Evolutionary conservation across 1,140 invertebrate genomes (phyloP), one percentile per base, ranked within the genome.

Genomic region (Papilio dardanus): DNA sequence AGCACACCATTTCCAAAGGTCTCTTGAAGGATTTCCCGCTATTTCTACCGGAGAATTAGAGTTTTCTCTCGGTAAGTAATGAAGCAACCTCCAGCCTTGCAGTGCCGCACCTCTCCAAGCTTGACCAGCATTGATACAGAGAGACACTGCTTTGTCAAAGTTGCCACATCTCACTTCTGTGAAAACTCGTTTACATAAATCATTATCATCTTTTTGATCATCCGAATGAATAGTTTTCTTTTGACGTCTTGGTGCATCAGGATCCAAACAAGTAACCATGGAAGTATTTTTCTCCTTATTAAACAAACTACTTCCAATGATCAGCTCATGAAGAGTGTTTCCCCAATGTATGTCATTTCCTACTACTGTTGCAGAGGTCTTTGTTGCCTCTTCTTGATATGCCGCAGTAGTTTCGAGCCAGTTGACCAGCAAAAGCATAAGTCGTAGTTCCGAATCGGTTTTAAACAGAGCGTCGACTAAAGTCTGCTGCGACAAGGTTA

Each of bases 1-100:
- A 77, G 97, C 96, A 85, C 96, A 96, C 81, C 95, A 94, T 86
- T 99, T 99, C 98, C 98, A 99, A 1, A 99, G 93, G 92, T 98
- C 97, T 88, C 98, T 94, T 75, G 96, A 96, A 1, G 96, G 95
- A 94, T 99, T 99, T 1, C 98, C 98, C 88, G 96, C 95, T 31
- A 98, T 94, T 80, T 89, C 86, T 75, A 92, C 75, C 33, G 65
- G 96, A 94, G 76, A 94, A 83, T 92, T 95, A 92, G 74, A 88
- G 88, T 89, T 94, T 77, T 84, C 86, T 86, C 77, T 82, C 33
- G 77, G 86, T 31, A 86, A 80, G 81, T 93, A 93, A 76, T 94
- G 88, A 7, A 94, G 77, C 46, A 98, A 94, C 77, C 96, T 95
- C 97, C 98, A 99, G 2, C 98, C 98, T 92, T 99, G 96, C 21